These are phyloP conservation scores for Garrulus glandarius DNA, from an alignment of 2,797 vertebrate genomes.

Conservation along the genomic window DNA sequence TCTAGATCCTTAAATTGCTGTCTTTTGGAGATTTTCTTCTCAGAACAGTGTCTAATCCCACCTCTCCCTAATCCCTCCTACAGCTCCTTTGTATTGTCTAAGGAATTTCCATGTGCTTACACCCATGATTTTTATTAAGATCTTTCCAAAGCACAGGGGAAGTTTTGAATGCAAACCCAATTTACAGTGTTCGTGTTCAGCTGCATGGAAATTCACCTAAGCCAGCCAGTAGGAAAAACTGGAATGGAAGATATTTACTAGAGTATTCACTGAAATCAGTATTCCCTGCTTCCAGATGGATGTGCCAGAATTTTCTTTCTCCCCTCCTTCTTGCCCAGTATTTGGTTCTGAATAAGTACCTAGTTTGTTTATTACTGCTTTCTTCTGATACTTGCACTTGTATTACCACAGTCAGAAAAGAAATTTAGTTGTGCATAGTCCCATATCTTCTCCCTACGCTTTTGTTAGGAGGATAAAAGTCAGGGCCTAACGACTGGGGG, in stretches of 20 bases:
- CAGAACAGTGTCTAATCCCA: neutral
- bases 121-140: neutral
- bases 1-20: neutral
- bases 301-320: neutral
- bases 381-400: neutral
- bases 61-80: neutral
- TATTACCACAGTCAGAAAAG: neutral
- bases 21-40: neutral
- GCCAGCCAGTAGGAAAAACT: neutral
- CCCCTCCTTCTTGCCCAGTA: neutral
- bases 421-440: neutral
- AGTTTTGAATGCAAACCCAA: neutral
- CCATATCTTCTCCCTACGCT: neutral
- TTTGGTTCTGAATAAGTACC: neutral
- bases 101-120: neutral
- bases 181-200: neutral
- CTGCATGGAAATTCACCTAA: neutral
- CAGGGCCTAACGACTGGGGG: neutral
- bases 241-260: neutral
- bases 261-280: neutral
- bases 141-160: neutral
- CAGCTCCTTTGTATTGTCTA: neutral
- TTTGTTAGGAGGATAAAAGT: neutral
- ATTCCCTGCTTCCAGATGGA: neutral
- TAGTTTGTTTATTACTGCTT: neutral